These are phyloP conservation scores for Hoplias malabaricus DNA, from an alignment of 2,113 vertebrate species.

Conservation along the genomic window DNA sequence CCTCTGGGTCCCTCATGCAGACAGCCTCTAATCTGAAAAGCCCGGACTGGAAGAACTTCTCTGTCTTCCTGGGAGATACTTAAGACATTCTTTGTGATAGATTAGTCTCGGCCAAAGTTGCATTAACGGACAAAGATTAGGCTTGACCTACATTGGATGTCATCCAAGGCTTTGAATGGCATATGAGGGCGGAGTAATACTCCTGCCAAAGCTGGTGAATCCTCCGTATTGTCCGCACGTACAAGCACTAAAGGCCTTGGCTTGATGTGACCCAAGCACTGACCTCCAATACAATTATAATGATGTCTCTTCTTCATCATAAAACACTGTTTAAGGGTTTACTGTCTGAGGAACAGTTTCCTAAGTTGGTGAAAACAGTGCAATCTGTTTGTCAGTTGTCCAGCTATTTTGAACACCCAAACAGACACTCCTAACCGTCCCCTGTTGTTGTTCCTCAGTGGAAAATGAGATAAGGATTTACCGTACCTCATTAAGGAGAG, in stretches of 20 bases:
- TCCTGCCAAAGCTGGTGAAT: slow-evolving; percentile 5
- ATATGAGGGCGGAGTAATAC: slow-evolving; percentile 15
- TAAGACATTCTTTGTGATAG: slow-evolving; percentile 32
- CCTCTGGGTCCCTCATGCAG: not conserved
- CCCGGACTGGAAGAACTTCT: slow-evolving; percentile 14
- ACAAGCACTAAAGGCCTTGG: not conserved
- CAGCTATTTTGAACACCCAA: not conserved
- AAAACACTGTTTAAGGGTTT: not conserved
- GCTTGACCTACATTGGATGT: slow-evolving; percentile 44
- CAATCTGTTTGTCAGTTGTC: not conserved
- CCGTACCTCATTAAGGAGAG: slow-evolving; percentile 16
- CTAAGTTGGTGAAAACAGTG: not conserved
- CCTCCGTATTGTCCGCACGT: not conserved
- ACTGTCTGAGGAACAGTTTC: not conserved
- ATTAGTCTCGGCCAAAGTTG: slow-evolving; percentile 39
- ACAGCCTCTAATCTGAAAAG: slow-evolving; percentile 21
- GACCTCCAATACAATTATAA: not conserved
- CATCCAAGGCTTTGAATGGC: slow-evolving; percentile 26
- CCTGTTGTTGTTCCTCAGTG: not conserved
- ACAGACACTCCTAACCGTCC: not conserved
- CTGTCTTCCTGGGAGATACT: slow-evolving; percentile 21
- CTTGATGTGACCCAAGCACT: not conserved
- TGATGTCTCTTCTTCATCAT: not conserved
- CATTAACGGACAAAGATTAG: slow-evolving; percentile 40
- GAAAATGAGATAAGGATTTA: not conserved